Evolutionary conservation across 2,113 vertebrate genomes (phyloP).

Genomic region (Sphaerodactylus townsendi): DNA sequence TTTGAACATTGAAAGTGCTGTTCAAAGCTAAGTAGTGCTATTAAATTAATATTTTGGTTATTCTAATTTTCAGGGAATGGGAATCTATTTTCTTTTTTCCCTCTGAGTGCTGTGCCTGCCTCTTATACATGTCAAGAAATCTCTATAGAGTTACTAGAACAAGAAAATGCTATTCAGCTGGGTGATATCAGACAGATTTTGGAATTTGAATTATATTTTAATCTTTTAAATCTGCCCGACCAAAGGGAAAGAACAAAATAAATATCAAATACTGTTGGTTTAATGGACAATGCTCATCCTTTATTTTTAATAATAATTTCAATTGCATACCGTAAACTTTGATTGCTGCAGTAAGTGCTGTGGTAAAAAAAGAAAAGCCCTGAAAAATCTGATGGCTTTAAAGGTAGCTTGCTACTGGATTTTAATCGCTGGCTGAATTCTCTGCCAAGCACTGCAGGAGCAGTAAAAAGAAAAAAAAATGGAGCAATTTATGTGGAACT

Average conservation of each 20-base stretch:
- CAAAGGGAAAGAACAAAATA: not conserved
- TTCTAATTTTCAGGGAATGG: not conserved
- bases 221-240: not conserved
- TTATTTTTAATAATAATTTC: not conserved
- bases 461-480: constrained; percentile 42
- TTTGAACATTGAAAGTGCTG: no score
- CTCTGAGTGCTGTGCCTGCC: not conserved
- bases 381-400: constrained; percentile 13
- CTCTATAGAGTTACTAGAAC: not conserved
- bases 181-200: not conserved
- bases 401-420: constrained; percentile 44
- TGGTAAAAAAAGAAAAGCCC: not conserved
- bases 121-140: not conserved
- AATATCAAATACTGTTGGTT: not conserved
- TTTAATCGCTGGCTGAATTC: constrained; percentile 48
- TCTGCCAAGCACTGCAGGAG: constrained; percentile 28
- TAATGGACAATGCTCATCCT: not conserved
- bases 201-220: not conserved
- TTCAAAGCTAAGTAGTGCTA: not conserved
- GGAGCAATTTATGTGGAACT: constrained; percentile 31
- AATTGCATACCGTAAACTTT: not conserved
- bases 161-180: not conserved
- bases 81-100: not conserved
- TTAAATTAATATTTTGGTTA: not conserved
- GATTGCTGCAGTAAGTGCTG: not conserved